Percentiles rank a stretch among this genome's conserved stretches.
Evolutionary conservation across 2,797 vertebrate species (phyloP).

Genomic region (Carduelis carduelis): DNA sequence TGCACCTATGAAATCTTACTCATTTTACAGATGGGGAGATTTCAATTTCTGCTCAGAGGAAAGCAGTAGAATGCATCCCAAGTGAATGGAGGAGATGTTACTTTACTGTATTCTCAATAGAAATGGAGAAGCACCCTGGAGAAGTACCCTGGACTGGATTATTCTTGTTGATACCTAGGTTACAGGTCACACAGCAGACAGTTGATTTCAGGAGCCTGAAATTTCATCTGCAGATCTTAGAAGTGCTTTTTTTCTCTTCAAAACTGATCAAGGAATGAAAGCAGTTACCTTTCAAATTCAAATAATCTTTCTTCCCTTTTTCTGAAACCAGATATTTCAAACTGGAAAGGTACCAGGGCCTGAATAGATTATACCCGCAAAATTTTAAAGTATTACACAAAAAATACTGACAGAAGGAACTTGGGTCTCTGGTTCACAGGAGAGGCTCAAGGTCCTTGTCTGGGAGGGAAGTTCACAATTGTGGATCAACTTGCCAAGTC

Average conservation of each 20-base stretch:
- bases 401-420: not conserved
- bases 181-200: not conserved
- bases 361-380: not conserved
- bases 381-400: not conserved
- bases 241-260: not conserved
- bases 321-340: not conserved
- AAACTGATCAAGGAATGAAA: not conserved
- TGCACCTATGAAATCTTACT: not conserved
- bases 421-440: not conserved
- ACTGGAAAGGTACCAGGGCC: not conserved
- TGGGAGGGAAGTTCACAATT: not conserved
- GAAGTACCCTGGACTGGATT: not conserved
- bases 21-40: not conserved
- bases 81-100: not conserved
- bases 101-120: not conserved
- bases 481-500: not conserved
- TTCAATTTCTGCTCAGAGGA: not conserved
- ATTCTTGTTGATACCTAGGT: not conserved
- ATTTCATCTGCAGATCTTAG: not conserved
- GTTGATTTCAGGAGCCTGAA: not conserved
- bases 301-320: not conserved
- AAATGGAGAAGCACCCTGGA: not conserved
- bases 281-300: not conserved
- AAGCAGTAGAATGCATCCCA: not conserved
- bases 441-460: not conserved